Conservation (phyloP, 2,113 vertebrate genomes). For the Procapra przewalskii region DNA sequence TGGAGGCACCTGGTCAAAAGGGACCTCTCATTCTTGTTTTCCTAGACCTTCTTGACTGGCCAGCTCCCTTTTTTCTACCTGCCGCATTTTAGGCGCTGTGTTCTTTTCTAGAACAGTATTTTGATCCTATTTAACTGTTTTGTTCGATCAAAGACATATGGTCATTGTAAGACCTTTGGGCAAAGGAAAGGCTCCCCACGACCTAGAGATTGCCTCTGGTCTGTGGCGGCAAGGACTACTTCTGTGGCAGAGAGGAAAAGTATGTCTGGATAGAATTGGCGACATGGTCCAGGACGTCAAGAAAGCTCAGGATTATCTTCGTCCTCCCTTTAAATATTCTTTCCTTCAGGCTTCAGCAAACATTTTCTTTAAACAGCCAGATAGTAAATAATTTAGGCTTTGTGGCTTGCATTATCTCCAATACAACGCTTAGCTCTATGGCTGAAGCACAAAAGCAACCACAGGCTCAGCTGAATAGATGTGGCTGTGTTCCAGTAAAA, state of each 20-base stretch:
- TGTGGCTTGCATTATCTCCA: not conserved
- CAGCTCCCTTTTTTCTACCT: not conserved
- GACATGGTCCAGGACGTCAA: not conserved
- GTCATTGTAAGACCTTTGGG: not conserved
- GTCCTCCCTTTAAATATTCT: not conserved
- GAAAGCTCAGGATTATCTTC: not conserved
- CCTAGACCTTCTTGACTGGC: not conserved
- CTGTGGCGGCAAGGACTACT: not conserved
- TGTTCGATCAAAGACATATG: not conserved
- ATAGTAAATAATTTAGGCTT: not conserved
- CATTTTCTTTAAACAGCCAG: not conserved
- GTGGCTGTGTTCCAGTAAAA: not conserved
- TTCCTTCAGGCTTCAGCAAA: not conserved
- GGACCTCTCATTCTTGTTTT: not conserved
- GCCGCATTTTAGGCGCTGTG: not conserved
- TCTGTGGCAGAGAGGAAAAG: accelerated
- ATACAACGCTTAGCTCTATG: not conserved
- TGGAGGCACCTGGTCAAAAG: not conserved
- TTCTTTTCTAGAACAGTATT: not conserved
- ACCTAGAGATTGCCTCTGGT: not conserved
- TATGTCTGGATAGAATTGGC: not conserved
- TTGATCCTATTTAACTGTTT: not conserved
- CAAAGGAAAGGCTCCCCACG: not conserved
- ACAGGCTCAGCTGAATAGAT: not conserved
- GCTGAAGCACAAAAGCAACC: accelerated